Evolutionary conservation across 1,140 invertebrate genomes (phyloP), one percentile per base, ranked within the genome.

Genomic region (Dysdera silvatica): DNA sequence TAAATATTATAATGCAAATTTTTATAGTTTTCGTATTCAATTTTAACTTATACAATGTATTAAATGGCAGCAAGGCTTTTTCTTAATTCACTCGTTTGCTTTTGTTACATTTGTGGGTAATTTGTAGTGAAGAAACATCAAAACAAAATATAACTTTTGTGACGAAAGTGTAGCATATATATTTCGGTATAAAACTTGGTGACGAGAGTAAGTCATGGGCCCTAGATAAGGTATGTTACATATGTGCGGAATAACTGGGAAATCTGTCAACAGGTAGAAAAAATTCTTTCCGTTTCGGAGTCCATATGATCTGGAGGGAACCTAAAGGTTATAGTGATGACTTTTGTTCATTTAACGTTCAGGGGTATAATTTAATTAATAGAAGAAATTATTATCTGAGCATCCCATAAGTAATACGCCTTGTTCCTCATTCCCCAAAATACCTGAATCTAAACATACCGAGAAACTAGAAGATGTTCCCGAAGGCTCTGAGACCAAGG

Each of bases 341-440:
- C 79, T 2, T 80, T 78, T 73, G 71, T 76, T 47, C 43, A 47
- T 47, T 1, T 47, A 47, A 47, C 43, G 10, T 47, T n/a, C 12
- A 16, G 0, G 35, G 62, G 29, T 65, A 73, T 16, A 73, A 69
- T 4, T 73, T 76, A 5, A 66, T 80, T 2, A 80, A 80, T n/a
- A n/a, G n/a, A n/a, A n/a, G n/a, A n/a, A 61, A 70, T 82, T 7
- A 47, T 82, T 6, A 78, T 81, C 32, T 80, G 82, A 47, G 23
- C 43, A 14, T 47, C 20, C 2, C 14, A 16, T 47, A 10, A 10
- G 43, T 20, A n/a, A 47, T 2, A 20, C 10, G 20, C 14, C 20
- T 23, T 20, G 20, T 47, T 47, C 10, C 20, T 47, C 12, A 10
- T 47, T n/a, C n/a, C n/a, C n/a, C n/a, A n/a, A 37, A 37, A n/a